Conservation (phyloP, 2,888 invertebrate genomes). For the Chelonus formosanus region DNA sequence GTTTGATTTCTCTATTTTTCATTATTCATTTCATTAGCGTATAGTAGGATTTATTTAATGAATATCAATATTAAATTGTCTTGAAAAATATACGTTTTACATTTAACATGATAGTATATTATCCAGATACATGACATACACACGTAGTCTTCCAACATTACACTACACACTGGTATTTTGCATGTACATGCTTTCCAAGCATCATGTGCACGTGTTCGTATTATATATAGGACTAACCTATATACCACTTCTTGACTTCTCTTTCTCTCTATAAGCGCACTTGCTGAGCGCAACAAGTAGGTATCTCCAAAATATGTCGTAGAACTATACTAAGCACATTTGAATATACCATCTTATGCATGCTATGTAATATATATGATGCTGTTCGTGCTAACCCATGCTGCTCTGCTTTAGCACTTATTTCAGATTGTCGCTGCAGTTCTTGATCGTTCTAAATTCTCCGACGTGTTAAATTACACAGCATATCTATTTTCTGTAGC, state of each 20-base stretch:
- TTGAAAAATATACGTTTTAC: too few relatives aligned
- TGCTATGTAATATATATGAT: not conserved
- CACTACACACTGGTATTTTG: not conserved
- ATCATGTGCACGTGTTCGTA: not conserved
- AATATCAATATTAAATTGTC: not conserved
- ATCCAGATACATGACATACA: too few relatives aligned
- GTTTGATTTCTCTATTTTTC: not conserved
- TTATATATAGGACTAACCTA: not conserved
- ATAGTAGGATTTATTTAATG: not conserved
- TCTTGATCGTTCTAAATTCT: too few relatives aligned
- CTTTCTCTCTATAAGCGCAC: conserved; percentile 22
- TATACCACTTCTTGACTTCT: not conserved
- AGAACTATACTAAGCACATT: conserved; percentile 31
- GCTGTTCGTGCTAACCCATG: too few relatives aligned
- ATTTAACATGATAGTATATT: too few relatives aligned
- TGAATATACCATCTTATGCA: not conserved
- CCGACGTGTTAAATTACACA: too few relatives aligned
- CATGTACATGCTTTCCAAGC: not conserved
- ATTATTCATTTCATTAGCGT: too few relatives aligned
- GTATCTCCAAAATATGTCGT: conserved; percentile 55
- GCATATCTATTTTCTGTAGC: too few relatives aligned
- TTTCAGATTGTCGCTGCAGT: too few relatives aligned
- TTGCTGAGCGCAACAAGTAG: conserved; percentile 53
- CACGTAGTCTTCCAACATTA: too few relatives aligned
- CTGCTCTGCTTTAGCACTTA: too few relatives aligned